These are phyloP conservation scores for Boloria selene DNA, from an alignment of 2,888 invertebrate genomes.

Conservation along the genomic window DNA sequence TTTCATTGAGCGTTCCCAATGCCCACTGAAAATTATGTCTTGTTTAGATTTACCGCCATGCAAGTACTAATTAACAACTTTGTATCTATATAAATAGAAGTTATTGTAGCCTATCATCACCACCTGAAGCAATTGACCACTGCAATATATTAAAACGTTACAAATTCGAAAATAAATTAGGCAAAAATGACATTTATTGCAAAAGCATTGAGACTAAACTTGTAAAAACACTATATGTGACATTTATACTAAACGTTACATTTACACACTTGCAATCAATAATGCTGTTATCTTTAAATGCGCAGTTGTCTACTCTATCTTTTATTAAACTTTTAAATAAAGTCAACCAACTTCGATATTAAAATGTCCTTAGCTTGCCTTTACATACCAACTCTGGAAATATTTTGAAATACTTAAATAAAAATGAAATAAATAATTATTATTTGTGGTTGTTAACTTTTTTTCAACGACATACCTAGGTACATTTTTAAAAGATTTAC, in stretches of 20 bases:
- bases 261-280: constrained; percentile 1
- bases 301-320: constrained; percentile 21
- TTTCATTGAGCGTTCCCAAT: constrained; percentile 1
- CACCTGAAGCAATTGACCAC: too few species aligned
- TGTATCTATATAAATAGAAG: neutral
- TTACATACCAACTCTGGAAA: too few species aligned
- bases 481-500: too few species aligned
- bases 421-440: too few species aligned
- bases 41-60: neutral
- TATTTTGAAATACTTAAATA: too few species aligned
- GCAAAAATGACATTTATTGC: neutral
- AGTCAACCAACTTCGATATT: neutral
- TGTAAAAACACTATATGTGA: too few species aligned
- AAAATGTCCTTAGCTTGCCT: neutral
- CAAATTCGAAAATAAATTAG: neutral
- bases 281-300: constrained; percentile 19
- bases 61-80: neutral
- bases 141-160: neutral
- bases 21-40: neutral
- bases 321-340: constrained; percentile 6
- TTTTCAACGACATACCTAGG: too few species aligned
- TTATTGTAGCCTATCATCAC: too few species aligned
- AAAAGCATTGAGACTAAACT: neutral
- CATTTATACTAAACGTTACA: too few species aligned
- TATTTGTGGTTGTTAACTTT: too few species aligned